phyloP scores from a whole-genome alignment of 2,888 invertebrate genomes.

The Rhagium mordax region DNA sequence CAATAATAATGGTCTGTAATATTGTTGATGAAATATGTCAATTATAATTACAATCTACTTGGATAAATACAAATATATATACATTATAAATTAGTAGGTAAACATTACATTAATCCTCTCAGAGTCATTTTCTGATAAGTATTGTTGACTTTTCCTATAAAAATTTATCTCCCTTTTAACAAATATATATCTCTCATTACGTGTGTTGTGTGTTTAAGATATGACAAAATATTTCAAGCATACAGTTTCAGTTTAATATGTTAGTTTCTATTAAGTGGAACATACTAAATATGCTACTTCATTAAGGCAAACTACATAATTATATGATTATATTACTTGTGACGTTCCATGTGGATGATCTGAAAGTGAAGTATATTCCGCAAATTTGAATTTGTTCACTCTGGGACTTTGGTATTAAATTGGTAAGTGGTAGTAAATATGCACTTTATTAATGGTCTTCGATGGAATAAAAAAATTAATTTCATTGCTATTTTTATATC shows the following conservation, averaged over 20 bases:
- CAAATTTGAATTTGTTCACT: too few relatives aligned
- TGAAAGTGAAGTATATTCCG: too few relatives aligned
- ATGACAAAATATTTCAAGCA: background rate
- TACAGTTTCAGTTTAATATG: background rate
- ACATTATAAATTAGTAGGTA: constrained; percentile 7
- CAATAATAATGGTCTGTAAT: too few relatives aligned
- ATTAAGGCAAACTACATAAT: background rate
- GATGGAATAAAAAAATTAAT: too few relatives aligned
- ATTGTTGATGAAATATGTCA: too few relatives aligned
- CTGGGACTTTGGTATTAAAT: too few relatives aligned
- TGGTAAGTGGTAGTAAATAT: too few relatives aligned
- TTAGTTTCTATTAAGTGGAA: background rate
- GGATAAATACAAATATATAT: background rate
- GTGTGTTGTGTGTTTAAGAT: background rate
- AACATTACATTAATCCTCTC: constrained; percentile 2
- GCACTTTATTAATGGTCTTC: too few relatives aligned
- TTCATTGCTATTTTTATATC: too few relatives aligned
- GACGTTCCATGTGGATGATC: background rate
- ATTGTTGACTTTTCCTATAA: constrained; percentile 14
- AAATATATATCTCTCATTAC: constrained; percentile 1
- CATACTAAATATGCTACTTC: background rate
- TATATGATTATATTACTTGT: background rate
- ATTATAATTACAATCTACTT: background rate
- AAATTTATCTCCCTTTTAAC: background rate
- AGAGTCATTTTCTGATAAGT: constrained; percentile 10